Evolutionary conservation across 1,140 invertebrate genomes (phyloP).

Genomic region (Neodiprion fabricii): DNA sequence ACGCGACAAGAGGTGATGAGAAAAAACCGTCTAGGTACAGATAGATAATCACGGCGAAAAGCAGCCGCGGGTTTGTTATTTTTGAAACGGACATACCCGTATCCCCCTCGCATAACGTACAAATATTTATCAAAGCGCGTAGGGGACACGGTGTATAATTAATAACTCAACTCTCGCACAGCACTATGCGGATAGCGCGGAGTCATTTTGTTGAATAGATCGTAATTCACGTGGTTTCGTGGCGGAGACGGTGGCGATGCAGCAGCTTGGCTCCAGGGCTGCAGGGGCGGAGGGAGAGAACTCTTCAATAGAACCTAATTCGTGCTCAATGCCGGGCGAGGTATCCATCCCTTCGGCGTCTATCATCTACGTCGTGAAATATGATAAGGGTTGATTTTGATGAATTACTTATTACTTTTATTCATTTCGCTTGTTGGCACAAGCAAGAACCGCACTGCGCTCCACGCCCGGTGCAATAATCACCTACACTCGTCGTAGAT

Average conservation of each 20-base stretch:
- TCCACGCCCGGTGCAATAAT: no score
- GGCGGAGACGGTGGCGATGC: not conserved
- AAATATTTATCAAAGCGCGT: not conserved
- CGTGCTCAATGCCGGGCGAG: constrained; percentile 34
- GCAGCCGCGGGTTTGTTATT: no score
- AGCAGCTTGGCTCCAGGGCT: not conserved
- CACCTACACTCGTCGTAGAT: no score
- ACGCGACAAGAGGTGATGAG: no score
- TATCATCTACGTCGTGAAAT: not conserved
- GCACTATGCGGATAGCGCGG: constrained; percentile 28
- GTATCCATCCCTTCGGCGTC: not conserved
- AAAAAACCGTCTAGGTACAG: no score
- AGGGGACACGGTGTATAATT: constrained; percentile 40
- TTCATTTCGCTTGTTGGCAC: no score
- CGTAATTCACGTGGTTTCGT: constrained; percentile 48
- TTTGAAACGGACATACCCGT: no score
- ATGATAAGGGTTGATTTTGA: constrained; percentile 46
- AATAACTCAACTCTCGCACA: constrained; percentile 35
- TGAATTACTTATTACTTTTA: constrained; percentile 31
- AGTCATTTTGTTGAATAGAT: constrained; percentile 46
- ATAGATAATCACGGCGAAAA: no score
- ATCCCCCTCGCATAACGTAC: not conserved
- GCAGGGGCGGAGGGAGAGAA: constrained; percentile 15
- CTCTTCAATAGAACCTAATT: constrained; percentile 56
- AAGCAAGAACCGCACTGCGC: no score